These are phyloP conservation scores for Furcula furcula DNA, from an alignment of 2,888 invertebrate species.

Conservation along the genomic window DNA sequence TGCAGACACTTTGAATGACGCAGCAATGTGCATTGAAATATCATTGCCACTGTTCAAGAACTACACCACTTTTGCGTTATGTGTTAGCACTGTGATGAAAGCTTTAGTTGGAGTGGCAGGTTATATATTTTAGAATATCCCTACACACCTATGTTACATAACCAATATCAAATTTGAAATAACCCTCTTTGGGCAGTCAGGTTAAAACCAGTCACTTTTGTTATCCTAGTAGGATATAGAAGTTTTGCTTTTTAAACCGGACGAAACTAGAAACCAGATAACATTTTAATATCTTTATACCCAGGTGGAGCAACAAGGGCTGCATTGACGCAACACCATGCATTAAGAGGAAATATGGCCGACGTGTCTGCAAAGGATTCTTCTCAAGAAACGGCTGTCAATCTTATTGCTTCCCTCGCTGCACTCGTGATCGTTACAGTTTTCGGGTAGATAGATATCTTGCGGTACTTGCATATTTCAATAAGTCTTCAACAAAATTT, in stretches of 20 bases:
- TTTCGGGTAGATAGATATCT: constrained; percentile 77
- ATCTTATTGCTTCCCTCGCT: constrained; percentile 90
- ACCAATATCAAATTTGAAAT: background rate
- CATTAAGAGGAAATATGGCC: constrained; percentile 93
- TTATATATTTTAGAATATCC: constrained; percentile 11
- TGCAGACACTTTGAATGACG: constrained; percentile 96
- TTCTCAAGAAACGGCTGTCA: constrained; percentile 98
- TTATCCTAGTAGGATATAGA: background rate
- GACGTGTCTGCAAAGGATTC: constrained; percentile 97
- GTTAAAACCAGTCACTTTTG: too few species aligned
- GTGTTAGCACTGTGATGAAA: constrained; percentile 88
- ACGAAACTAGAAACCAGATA: background rate
- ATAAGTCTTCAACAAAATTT: too few species aligned
- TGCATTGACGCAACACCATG: constrained; percentile 97
- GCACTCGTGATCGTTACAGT: constrained; percentile 88
- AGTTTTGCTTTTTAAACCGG: background rate
- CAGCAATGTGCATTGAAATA: constrained; percentile 94
- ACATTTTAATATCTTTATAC: constrained; percentile 1
- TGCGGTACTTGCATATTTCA: too few species aligned
- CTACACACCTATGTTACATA: background rate
- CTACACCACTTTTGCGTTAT: constrained; percentile 84
- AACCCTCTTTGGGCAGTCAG: too few species aligned
- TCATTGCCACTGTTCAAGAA: constrained; percentile 86
- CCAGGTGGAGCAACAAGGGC: constrained; percentile 94
- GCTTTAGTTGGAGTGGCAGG: constrained; percentile 96